phyloP scores from a whole-genome alignment of 2,113 vertebrate genomes.

The Myotis brandtii region DNA sequence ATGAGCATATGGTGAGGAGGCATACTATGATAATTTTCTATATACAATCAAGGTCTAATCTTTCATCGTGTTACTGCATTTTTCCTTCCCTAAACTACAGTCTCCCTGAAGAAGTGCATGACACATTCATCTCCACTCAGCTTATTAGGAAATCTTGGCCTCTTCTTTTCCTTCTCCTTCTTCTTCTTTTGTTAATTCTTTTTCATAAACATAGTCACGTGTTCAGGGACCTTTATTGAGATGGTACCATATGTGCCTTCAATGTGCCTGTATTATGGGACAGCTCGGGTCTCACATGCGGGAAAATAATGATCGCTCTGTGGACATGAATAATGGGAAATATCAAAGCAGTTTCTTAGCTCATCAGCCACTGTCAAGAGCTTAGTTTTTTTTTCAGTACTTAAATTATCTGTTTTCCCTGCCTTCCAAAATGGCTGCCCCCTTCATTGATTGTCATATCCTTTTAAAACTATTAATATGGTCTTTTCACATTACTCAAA shows the following conservation, averaged over 20 bases:
- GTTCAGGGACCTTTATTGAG: constrained; percentile 1
- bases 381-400: neutral
- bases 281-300: neutral
- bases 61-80: constrained; percentile 55
- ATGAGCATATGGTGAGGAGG: constrained; percentile 68
- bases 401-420: neutral
- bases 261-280: neutral
- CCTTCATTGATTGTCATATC: neutral
- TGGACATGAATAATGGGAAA: neutral
- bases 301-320: neutral
- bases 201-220: neutral
- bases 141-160: neutral
- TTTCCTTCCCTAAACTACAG: constrained; percentile 24
- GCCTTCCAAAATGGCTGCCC: neutral
- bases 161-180: neutral
- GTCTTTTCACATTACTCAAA: neutral
- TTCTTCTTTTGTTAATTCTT: neutral
- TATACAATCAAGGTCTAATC: constrained; percentile 49
- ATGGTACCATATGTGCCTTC: neutral
- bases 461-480: neutral
- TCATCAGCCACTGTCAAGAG: neutral
- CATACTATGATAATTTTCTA: constrained; percentile 46
- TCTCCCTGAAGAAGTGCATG: neutral
- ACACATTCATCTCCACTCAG: neutral
- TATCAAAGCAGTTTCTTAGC: neutral